phyloP scores from a whole-genome alignment of 2,888 invertebrate genomes.

The Leucophenga montana region DNA sequence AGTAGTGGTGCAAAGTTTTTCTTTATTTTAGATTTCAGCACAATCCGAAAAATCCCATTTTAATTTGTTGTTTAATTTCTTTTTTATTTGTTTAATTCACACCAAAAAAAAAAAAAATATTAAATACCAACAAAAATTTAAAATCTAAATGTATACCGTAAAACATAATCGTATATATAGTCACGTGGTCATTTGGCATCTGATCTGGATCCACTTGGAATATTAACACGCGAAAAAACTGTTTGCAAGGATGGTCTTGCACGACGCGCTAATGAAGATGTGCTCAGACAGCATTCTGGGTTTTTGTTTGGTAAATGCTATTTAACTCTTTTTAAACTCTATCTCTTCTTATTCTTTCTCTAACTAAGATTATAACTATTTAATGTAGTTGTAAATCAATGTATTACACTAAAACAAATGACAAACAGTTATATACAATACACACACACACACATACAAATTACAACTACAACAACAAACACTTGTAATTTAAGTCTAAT shows the following conservation, averaged over 20 bases:
- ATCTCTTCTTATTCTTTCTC: constrained; percentile 17
- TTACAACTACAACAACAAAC: constrained; percentile 8
- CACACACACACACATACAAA: constrained; percentile 33
- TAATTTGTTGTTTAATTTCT: neutral
- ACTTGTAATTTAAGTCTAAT: constrained; percentile 28
- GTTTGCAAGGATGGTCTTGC: constrained; percentile 72
- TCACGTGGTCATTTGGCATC: constrained; percentile 88
- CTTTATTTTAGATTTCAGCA: neutral
- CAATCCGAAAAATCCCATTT: neutral
- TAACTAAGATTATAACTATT: neutral
- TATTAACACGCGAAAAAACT: constrained; percentile 74
- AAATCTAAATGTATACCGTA: constrained; percentile 26
- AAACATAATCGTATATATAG: constrained; percentile 73
- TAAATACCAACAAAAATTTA: neutral
- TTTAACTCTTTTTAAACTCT: constrained; percentile 43
- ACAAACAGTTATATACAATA: constrained; percentile 38
- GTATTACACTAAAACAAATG: constrained; percentile 26
- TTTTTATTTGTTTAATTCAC: neutral
- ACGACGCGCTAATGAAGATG: constrained; percentile 74
- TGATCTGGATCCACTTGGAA: constrained; percentile 85
- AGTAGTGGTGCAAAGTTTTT: too few species aligned
- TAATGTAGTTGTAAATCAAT: constrained; percentile 16
- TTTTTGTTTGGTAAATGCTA: constrained; percentile 73
- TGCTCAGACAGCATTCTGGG: constrained; percentile 73
- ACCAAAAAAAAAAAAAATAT: neutral